These are phyloP conservation scores for Muntiacus muntjak DNA, from an alignment of 2,113 vertebrate genomes.

Conservation along the genomic window DNA sequence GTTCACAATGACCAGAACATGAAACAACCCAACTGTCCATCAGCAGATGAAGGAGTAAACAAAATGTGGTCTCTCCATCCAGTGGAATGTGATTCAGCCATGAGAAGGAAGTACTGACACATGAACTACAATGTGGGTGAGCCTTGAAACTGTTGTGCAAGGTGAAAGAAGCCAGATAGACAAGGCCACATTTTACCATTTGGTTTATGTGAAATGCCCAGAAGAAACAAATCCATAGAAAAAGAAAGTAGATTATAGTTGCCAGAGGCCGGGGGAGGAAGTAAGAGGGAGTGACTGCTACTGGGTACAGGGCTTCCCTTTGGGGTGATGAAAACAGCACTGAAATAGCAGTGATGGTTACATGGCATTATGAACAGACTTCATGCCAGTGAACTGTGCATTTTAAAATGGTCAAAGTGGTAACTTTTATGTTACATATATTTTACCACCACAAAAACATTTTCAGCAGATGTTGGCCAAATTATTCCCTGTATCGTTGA, in stretches of 20 bases:
- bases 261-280: background rate
- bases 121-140: fast-evolving
- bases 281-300: background rate
- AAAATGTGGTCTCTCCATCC: background rate
- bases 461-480: background rate
- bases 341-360: background rate
- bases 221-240: background rate
- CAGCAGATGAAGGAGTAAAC: too few species aligned
- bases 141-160: fast-evolving
- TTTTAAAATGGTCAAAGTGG: background rate
- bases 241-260: background rate
- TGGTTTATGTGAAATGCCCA: background rate
- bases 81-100: fast-evolving
- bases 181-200: background rate
- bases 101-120: background rate
- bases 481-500: background rate
- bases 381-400: background rate
- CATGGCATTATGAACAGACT: background rate
- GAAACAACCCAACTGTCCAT: background rate
- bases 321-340: background rate
- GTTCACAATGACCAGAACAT: background rate
- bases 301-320: background rate
- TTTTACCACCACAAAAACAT: background rate
- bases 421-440: background rate
- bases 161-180: background rate